These are phyloP conservation scores for Pseudorhiza aurosa DNA, from an alignment of 30 jellyfish, hydroid and myxozoan genomes.

Conservation along the genomic window DNA sequence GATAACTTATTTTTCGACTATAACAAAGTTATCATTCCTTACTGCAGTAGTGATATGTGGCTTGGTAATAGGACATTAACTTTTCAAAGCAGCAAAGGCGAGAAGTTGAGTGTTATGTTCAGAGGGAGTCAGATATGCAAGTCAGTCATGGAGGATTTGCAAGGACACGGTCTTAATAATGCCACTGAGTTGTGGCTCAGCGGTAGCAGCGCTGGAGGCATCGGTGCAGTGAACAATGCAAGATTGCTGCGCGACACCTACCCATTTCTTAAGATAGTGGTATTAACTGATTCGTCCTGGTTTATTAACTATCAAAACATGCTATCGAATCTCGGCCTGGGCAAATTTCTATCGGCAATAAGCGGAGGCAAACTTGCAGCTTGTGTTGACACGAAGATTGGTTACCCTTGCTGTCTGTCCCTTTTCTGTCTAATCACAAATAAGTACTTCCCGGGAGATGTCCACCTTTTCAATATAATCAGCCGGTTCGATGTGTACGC, in stretches of 20 bases:
- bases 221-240: constrained; percentile 79
- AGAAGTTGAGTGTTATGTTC: constrained; percentile 14
- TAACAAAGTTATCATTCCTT: constrained; percentile 75
- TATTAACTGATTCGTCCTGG: constrained; percentile 88
- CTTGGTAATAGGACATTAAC: constrained; percentile 63
- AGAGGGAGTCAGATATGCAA: constrained; percentile 63
- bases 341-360: not conserved
- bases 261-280: constrained; percentile 16
- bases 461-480: constrained; percentile 39
- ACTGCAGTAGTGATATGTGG: constrained; percentile 97
- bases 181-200: constrained; percentile 66
- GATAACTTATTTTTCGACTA: constrained; percentile 23
- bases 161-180: constrained; percentile 37
- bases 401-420: constrained; percentile 90
- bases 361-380: constrained; percentile 19
- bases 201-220: constrained; percentile 98
- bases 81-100: not conserved
- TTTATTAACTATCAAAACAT: constrained; percentile 61
- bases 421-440: constrained; percentile 68
- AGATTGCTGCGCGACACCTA: constrained; percentile 5
- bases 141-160: constrained; percentile 59
- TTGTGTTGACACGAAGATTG: constrained; percentile 59
- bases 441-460: constrained; percentile 43
- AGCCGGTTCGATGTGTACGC: constrained; percentile 75
- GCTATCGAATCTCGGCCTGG: constrained; percentile 13